Percentiles rank a stretch among this genome's conserved stretches.
phyloP scores from a whole-genome alignment of 2,888 invertebrate genomes.

The Nebria salina region DNA sequence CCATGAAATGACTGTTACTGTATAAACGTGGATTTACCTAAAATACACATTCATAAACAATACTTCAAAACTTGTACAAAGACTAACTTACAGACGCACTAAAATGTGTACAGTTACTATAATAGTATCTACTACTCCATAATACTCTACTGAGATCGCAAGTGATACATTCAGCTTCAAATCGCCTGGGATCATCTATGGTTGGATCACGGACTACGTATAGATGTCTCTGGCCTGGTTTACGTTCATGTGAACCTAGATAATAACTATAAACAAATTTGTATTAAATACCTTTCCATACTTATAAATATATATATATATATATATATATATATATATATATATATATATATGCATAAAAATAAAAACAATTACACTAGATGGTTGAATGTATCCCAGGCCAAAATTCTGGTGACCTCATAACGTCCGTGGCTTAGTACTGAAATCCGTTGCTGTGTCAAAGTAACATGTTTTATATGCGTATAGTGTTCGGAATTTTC shows the following conservation, averaged over 20 bases:
- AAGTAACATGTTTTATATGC: constrained; percentile 87
- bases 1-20: constrained; percentile 29
- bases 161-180: constrained; percentile 85
- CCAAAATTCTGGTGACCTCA: constrained; percentile 83
- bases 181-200: constrained; percentile 72
- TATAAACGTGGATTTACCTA: constrained; percentile 40
- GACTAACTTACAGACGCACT: constrained; percentile 73
- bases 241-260: constrained; percentile 81
- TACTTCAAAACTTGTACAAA: neutral
- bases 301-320: too few relatives aligned
- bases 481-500: constrained; percentile 86
- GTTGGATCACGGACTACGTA: constrained; percentile 85
- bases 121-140: constrained; percentile 82
- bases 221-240: constrained; percentile 87
- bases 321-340: neutral
- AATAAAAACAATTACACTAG: constrained; percentile 70
- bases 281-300: too few relatives aligned
- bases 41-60: constrained; percentile 11
- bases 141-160: constrained; percentile 80
- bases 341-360: neutral
- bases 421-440: constrained; percentile 87
- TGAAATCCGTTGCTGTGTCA: constrained; percentile 82
- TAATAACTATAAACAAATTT: constrained; percentile 57
- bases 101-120: constrained; percentile 89
- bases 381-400: constrained; percentile 86